These are phyloP conservation scores for Drosophila prostipennis DNA, from an alignment of 2,888 invertebrate species.

Conservation along the genomic window DNA sequence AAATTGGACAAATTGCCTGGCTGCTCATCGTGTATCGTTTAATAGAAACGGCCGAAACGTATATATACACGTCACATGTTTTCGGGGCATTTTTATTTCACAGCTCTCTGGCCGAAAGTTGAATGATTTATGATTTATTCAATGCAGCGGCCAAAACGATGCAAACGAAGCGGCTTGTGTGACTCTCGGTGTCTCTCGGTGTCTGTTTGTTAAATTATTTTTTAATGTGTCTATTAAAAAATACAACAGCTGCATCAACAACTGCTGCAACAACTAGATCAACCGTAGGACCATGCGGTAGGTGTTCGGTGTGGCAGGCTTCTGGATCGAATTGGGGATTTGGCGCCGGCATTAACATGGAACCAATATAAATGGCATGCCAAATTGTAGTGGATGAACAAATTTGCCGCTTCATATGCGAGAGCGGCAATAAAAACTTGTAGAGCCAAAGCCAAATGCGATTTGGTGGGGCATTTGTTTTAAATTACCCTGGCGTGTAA, in stretches of 20 bases:
- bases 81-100: conserved; percentile 57
- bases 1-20: conserved; percentile 66
- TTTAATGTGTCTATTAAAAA: conserved; percentile 71
- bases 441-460: conserved; percentile 65
- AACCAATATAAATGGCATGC: conserved; percentile 80
- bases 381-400: conserved; percentile 80
- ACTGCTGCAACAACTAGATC: conserved; percentile 38
- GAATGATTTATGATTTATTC: conserved; percentile 80
- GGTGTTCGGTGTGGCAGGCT: conserved; percentile 41
- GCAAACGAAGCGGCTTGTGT: conserved; percentile 23
- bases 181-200: conserved; percentile 2
- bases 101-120: conserved; percentile 60
- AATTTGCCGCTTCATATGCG: conserved; percentile 62
- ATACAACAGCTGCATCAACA: conserved; percentile 75
- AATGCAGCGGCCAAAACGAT: conserved; percentile 59
- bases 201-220: conserved; percentile 37
- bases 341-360: conserved; percentile 71
- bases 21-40: conserved; percentile 71
- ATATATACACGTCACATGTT: conserved; percentile 58
- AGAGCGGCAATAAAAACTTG: conserved; percentile 65
- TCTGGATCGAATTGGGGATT: conserved; percentile 60
- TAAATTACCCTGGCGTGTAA: conserved; percentile 80
- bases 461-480: conserved; percentile 79
- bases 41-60: conserved; percentile 59
- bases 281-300: not conserved